These are phyloP conservation scores for Seira sanloemensis DNA, from an alignment of 2,888 invertebrate species.

Conservation along the genomic window DNA sequence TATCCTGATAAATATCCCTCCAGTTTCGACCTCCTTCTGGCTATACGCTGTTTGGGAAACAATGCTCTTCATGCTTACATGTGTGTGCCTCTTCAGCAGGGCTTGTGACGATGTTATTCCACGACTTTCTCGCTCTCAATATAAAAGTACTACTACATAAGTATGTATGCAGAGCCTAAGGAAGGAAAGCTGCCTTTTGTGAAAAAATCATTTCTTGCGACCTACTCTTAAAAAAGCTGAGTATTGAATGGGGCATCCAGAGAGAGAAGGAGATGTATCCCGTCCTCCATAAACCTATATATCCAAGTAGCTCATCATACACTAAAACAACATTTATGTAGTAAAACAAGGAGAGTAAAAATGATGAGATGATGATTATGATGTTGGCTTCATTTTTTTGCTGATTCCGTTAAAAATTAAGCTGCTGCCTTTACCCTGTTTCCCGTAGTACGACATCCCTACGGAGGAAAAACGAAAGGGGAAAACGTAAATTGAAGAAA, in stretches of 20 bases:
- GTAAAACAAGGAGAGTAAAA: constrained; percentile 9
- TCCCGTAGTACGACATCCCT: background rate
- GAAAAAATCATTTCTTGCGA: constrained; percentile 34
- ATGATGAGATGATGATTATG: constrained; percentile 33
- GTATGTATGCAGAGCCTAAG: too few relatives aligned
- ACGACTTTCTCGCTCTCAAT: constrained; percentile 36
- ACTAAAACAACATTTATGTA: background rate
- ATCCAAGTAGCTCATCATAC: too few relatives aligned
- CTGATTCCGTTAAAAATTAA: constrained; percentile 38
- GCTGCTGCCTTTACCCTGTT: background rate
- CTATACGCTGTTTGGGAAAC: background rate
- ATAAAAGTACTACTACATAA: background rate
- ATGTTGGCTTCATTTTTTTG: constrained; percentile 11
- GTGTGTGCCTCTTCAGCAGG: background rate
- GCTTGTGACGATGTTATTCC: constrained; percentile 39
- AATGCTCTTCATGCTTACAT: constrained; percentile 16
- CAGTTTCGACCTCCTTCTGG: constrained; percentile 8
- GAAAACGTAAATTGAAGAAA: background rate
- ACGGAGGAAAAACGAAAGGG: background rate
- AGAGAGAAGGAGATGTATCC: too few relatives aligned
- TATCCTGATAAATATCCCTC: background rate
- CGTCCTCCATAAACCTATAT: too few relatives aligned
- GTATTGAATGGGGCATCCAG: too few relatives aligned
- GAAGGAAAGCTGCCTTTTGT: background rate
- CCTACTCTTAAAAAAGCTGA: constrained; percentile 21